A percentile compares a stretch with the other conserved stretches of the same genome.
phyloP scores from a whole-genome alignment of 2,888 invertebrate genomes.

The Leptopilina myrica region DNA sequence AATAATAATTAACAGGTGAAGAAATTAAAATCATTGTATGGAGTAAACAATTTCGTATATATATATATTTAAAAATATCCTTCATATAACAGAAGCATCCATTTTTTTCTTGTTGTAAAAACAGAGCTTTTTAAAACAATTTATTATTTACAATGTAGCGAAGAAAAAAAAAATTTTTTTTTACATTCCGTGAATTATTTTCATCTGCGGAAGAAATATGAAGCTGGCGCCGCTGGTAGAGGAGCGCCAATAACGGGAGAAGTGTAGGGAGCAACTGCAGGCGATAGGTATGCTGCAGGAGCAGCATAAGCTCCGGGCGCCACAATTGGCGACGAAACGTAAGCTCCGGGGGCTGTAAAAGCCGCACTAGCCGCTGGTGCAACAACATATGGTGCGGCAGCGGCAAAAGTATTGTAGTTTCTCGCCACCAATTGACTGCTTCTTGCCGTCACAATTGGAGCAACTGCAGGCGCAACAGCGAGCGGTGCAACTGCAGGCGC shows the following conservation, averaged over 20 bases:
- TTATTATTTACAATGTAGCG: too few relatives aligned
- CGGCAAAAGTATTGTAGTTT: constrained; percentile 81
- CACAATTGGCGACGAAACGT: constrained; percentile 52
- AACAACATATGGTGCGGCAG: constrained; percentile 74
- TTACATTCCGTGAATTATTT: constrained; percentile 70
- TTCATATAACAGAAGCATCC: too few relatives aligned
- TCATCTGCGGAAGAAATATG: constrained; percentile 75
- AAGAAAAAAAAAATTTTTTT: too few relatives aligned
- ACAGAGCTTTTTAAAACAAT: too few relatives aligned
- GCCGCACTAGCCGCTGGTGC: constrained; percentile 73
- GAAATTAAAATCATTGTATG: too few relatives aligned
- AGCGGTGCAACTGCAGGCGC: constrained; percentile 67
- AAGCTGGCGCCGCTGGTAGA: constrained; percentile 61
- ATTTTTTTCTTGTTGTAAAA: too few relatives aligned
- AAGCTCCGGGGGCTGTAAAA: constrained; percentile 60
- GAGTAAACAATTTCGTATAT: too few relatives aligned
- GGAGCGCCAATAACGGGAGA: constrained; percentile 62
- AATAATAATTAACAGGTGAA: too few relatives aligned
- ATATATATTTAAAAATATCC: too few relatives aligned
- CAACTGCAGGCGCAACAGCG: constrained; percentile 65
- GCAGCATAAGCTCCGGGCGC: constrained; percentile 61
- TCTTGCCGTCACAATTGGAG: constrained; percentile 82
- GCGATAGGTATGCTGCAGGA: constrained; percentile 55
- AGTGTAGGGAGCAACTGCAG: constrained; percentile 61
- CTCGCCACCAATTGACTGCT: constrained; percentile 82